These are phyloP conservation scores for Nemotelus pantherinus DNA, from an alignment of 2,888 invertebrate genomes.

Conservation along the genomic window DNA sequence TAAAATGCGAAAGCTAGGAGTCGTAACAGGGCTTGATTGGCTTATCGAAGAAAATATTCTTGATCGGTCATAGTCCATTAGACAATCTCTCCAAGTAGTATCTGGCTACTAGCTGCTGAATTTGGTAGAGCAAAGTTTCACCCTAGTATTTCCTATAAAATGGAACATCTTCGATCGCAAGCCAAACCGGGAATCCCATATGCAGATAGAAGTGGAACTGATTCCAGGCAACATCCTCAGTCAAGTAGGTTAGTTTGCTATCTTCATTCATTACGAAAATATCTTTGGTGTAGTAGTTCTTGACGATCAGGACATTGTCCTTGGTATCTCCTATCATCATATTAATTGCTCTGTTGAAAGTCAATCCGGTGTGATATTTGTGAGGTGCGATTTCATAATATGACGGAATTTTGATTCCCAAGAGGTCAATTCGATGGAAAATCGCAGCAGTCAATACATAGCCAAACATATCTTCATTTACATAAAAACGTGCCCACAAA, in stretches of 20 bases:
- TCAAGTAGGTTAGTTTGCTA: slow-evolving; percentile 70
- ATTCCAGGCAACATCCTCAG: slow-evolving; percentile 74
- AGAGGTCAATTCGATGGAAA: slow-evolving; percentile 74
- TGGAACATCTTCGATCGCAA: slow-evolving; percentile 68
- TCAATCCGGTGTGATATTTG: slow-evolving; percentile 67
- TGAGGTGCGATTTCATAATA: slow-evolving; percentile 82
- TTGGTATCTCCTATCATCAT: slow-evolving; percentile 54
- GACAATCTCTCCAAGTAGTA: slow-evolving; percentile 81
- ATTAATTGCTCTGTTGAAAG: slow-evolving; percentile 63
- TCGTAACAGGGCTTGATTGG: slow-evolving; percentile 71
- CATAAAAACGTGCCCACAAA: slow-evolving; percentile 73
- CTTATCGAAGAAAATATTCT: slow-evolving; percentile 67
- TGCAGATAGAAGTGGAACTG: slow-evolving; percentile 69
- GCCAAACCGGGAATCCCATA: slow-evolving; percentile 72
- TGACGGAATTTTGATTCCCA: slow-evolving; percentile 74
- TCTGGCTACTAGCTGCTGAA: slow-evolving; percentile 76
- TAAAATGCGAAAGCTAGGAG: slow-evolving; percentile 71
- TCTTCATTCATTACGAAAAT: slow-evolving; percentile 65
- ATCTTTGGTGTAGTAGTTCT: slow-evolving; percentile 67
- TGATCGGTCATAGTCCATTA: slow-evolving; percentile 74
- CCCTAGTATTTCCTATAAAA: slow-evolving; percentile 71
- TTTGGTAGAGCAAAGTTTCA: slow-evolving; percentile 72
- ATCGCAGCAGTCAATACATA: slow-evolving; percentile 75
- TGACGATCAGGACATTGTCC: slow-evolving; percentile 55
- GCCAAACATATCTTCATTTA: slow-evolving; percentile 80